A percentile compares a stretch with the other conserved stretches of the same genome.
phyloP scores from a whole-genome alignment of 2,797 vertebrate species.

The Anguilla obscura region DNA sequence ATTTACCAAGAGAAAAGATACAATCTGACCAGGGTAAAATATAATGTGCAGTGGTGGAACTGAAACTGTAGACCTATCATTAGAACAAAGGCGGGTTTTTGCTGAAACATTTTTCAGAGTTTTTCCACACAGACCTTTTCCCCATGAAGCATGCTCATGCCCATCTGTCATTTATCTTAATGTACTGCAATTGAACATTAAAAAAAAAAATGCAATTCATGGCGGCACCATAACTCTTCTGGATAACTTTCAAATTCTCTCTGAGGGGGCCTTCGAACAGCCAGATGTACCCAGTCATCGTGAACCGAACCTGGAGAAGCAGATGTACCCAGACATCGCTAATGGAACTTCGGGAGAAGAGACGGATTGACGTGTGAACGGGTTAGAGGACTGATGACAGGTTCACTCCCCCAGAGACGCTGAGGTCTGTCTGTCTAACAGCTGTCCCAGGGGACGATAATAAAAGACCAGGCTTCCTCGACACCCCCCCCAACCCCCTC shows the following conservation, averaged over 20 bases:
- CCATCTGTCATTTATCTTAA: constrained; percentile 53
- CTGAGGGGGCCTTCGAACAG: constrained; percentile 44
- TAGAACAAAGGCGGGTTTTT: not conserved
- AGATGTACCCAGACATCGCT: constrained; percentile 58
- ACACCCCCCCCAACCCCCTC: constrained; percentile 42
- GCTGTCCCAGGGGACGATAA: constrained; percentile 74
- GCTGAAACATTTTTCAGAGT: constrained; percentile 25
- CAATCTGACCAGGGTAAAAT: not conserved
- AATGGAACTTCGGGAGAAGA: constrained; percentile 59
- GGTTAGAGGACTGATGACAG: constrained; percentile 69
- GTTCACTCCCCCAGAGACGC: constrained; percentile 42
- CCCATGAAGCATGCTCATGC: constrained; percentile 60
- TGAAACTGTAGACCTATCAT: not conserved
- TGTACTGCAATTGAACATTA: constrained; percentile 19
- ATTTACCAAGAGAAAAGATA: not conserved
- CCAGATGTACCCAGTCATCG: constrained; percentile 62
- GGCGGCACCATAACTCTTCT: constrained; percentile 49
- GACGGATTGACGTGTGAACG: constrained; percentile 51
- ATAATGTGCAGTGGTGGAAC: not conserved
- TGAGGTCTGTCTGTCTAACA: constrained; percentile 72
- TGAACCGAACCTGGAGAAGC: constrained; percentile 60
- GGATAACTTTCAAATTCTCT: constrained; percentile 44
- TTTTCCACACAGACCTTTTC: constrained; percentile 35
- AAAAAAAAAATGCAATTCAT: constrained; percentile 33
- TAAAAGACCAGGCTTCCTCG: constrained; percentile 66